Evolutionary conservation across 2,888 invertebrate genomes (phyloP).

Genomic region (Lamellibrachia columna): DNA sequence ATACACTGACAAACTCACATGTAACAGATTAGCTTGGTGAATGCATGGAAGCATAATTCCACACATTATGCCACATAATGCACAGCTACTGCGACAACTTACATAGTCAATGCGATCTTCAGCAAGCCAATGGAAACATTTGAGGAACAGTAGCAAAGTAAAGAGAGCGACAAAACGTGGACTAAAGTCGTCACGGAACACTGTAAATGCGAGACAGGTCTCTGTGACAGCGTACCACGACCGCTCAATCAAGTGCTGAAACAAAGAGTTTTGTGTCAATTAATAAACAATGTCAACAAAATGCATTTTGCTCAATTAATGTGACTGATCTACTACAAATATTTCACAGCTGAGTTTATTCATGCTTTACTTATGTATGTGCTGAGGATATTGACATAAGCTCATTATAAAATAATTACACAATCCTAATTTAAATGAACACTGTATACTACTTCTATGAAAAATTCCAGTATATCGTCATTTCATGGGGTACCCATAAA

Average conservation of each 20-base stretch:
- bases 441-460: neutral
- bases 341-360: neutral
- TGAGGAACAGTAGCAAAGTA: constrained; percentile 92
- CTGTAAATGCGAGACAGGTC: constrained; percentile 98
- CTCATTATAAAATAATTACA: neutral
- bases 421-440: neutral
- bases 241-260: constrained; percentile 91
- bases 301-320: neutral
- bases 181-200: constrained; percentile 98
- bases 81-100: constrained; percentile 69
- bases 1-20: neutral
- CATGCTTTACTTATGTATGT: constrained; percentile 19
- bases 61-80: neutral
- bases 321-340: neutral
- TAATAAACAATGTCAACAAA: neutral
- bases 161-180: constrained; percentile 95
- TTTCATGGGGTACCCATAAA: too few species aligned
- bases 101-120: constrained; percentile 99
- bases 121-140: constrained; percentile 99
- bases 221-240: constrained; percentile 99
- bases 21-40: too few species aligned
- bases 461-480: constrained; percentile 22
- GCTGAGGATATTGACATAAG: constrained; percentile 17
- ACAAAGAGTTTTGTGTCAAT: neutral
- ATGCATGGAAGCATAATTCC: neutral